A percentile compares a stretch with the other conserved stretches of the same genome.
Evolutionary conservation across 2,797 vertebrate species (phyloP).

Genomic region (Jordanella pulchra): DNA sequence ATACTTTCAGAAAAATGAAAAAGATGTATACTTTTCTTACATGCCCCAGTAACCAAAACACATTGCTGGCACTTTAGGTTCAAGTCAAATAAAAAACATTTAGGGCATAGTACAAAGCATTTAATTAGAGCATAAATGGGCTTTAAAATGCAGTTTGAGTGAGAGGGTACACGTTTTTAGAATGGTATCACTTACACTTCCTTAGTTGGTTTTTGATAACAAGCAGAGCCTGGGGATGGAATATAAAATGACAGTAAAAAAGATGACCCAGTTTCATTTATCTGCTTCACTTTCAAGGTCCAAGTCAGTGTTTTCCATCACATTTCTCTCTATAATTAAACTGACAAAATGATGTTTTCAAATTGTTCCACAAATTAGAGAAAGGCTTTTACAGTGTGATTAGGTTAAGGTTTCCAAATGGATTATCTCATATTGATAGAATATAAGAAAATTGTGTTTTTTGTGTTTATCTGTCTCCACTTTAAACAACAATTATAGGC

Average conservation of each 20-base stretch:
- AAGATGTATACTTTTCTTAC: not conserved
- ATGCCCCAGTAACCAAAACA: not conserved
- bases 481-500: slow-evolving; percentile 1
- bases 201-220: not conserved
- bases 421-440: not conserved
- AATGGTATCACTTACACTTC: not conserved
- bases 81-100: not conserved
- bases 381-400: not conserved
- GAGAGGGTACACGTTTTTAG: not conserved
- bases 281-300: not conserved
- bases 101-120: not conserved
- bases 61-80: not conserved
- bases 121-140: not conserved
- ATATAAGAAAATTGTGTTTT: not conserved
- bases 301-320: not conserved
- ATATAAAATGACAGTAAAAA: slow-evolving; percentile 1
- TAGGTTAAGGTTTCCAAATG: slow-evolving; percentile 3
- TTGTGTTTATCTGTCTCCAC: slow-evolving; percentile 11
- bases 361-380: not conserved
- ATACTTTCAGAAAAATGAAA: not conserved
- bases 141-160: not conserved
- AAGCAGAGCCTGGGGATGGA: not conserved
- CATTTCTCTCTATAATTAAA: slow-evolving; percentile 16
- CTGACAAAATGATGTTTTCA: slow-evolving; percentile 1
- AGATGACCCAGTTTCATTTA: not conserved